A percentile compares a stretch with the other conserved stretches of the same genome.
phyloP scores from a whole-genome alignment of 2,888 invertebrate species.

The Xanthostigma xanthostigma region DNA sequence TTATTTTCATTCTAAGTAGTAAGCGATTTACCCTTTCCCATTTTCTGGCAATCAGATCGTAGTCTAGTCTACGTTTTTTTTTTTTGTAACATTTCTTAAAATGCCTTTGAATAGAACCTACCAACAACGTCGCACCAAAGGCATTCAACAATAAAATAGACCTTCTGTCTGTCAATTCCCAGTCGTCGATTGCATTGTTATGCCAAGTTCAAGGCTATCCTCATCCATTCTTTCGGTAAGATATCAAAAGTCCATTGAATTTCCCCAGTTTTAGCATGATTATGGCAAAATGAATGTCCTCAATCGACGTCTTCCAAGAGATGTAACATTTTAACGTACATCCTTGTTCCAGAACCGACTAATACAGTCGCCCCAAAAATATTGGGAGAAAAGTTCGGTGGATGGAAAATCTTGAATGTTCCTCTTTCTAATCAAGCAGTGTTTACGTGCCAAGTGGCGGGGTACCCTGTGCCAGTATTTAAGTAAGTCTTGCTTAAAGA shows the following conservation, averaged over 20 bases:
- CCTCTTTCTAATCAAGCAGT: slow-evolving; percentile 35
- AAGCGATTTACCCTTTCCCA: too few relatives aligned
- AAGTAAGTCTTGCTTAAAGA: slow-evolving; percentile 37
- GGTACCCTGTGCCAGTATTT: slow-evolving; percentile 52
- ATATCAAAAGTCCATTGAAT: background rate
- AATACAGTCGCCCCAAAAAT: slow-evolving; percentile 30
- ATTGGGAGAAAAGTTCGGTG: slow-evolving; percentile 32
- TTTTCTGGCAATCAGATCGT: too few relatives aligned
- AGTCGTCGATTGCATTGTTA: slow-evolving; percentile 26
- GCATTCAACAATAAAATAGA: slow-evolving; percentile 29
- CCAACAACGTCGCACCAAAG: slow-evolving; percentile 45
- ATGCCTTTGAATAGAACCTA: slow-evolving; percentile 30
- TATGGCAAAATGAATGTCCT: too few relatives aligned
- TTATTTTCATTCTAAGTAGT: too few relatives aligned
- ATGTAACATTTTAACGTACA: background rate
- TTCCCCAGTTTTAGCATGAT: too few relatives aligned
- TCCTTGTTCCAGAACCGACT: slow-evolving; percentile 3
- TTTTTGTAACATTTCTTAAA: too few relatives aligned
- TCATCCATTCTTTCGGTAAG: slow-evolving; percentile 46
- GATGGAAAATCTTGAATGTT: slow-evolving; percentile 46
- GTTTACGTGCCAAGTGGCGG: slow-evolving; percentile 52
- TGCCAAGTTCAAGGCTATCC: slow-evolving; percentile 50
- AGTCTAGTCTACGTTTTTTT: too few relatives aligned
- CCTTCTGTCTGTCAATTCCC: slow-evolving; percentile 22
- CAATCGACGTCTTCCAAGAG: too few relatives aligned